Base-by-base conservation (phyloP, 2,888 invertebrate genomes). In the Hirtodrosophila trivittata region DNA sequence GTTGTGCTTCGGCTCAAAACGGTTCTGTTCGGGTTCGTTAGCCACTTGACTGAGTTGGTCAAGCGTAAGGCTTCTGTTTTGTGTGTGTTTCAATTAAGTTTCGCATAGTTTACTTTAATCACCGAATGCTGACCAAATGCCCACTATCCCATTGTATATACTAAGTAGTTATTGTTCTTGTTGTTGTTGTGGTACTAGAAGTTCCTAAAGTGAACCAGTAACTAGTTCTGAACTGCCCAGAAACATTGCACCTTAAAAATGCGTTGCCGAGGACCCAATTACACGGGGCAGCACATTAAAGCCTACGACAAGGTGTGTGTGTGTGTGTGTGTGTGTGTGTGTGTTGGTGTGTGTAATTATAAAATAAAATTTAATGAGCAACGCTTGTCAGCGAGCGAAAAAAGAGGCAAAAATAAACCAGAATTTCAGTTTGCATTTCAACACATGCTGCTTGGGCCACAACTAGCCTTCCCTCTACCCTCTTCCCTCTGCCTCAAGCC, bases 351-450 rank as follows among this genome's bases (percentile, higher is more conserved):
- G 82, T 82, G 75, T 83, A 82, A 82, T 82, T 82, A 82, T 82
- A 86, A 82, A 86, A 86, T 82, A 82, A 82, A 83, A 82, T 84
- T 86, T 82, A 82, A 82, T 82, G 82, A 82, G 82, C 81, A 83
- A 55, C 63, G 86, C 84, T 67, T 83, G 77, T 82, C 81, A 83
- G 64, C 74, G 51, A 10, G 57, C 38, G 35, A 38, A 60, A 43
- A 45, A 32, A 47, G 21, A 38, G 33, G 37, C 35, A 47, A 49
- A 35, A 69, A 60, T 56, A 47, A 67, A 66, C 60, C 58, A 49
- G 54, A 8, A 10, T 41, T 50, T 43, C 56, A 33, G 56, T 69
- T 83, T 86, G 74, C 84, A 74, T 81, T 83, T 80, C 86, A 81
- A 83, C 86, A 83, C 86, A 86, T 76, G 80, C 72, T 66, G 56